phyloP scores from a whole-genome alignment of 2,888 invertebrate genomes.

The Dryococelus australis region DNA sequence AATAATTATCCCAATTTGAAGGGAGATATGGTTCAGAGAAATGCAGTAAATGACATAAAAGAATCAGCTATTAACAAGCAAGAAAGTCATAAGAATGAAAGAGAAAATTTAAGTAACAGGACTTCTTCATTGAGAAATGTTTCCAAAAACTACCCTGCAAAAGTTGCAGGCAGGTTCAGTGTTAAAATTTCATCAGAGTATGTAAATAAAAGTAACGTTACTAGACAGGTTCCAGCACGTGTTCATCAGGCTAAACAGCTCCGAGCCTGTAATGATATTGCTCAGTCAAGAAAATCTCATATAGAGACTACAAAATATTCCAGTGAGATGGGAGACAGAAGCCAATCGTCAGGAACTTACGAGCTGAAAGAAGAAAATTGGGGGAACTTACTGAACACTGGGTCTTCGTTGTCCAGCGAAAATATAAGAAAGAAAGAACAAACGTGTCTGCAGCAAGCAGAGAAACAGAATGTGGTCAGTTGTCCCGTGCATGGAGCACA shows the following conservation, averaged over 20 bases:
- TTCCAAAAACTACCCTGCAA: not conserved
- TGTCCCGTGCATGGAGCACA: not conserved
- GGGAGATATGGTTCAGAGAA: not conserved
- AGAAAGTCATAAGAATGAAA: no score
- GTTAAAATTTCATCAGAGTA: not conserved
- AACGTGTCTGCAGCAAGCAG: no score
- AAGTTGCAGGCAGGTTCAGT: not conserved
- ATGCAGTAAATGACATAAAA: not conserved
- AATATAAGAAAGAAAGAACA: not conserved
- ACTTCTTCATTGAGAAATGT: not conserved
- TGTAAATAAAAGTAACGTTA: not conserved
- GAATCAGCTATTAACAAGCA: no score
- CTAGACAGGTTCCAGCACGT: not conserved
- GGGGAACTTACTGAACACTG: not conserved
- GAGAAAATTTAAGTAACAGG: not conserved
- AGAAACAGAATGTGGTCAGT: not conserved
- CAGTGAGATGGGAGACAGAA: not conserved
- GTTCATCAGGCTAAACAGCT: not conserved
- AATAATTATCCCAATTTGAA: not conserved
- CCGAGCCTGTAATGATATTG: not conserved
- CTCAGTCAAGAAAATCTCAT: not conserved
- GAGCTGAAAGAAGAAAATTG: not conserved
- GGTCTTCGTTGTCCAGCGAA: not conserved
- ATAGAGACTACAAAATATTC: not conserved
- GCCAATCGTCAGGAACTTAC: not conserved